Percentiles rank a stretch among this genome's conserved stretches.
Evolutionary conservation across 2,888 invertebrate genomes (phyloP).

Genomic region (Conistra vaccinii): DNA sequence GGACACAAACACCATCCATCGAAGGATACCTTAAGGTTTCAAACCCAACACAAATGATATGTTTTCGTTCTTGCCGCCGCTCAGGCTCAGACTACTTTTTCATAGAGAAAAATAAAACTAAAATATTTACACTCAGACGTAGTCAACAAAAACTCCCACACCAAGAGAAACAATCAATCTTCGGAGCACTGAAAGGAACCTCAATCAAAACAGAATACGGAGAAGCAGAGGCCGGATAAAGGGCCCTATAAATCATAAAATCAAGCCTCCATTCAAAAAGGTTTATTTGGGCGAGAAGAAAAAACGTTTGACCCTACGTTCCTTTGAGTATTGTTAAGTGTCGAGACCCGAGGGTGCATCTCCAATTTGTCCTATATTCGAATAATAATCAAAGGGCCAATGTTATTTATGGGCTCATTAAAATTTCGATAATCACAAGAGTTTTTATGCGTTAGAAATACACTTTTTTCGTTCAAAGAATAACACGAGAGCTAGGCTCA

Average conservation of each 20-base stretch:
- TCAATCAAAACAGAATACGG: slow-evolving; percentile 90
- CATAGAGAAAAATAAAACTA: slow-evolving; percentile 77
- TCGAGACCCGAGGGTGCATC: slow-evolving; percentile 82
- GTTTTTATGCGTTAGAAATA: slow-evolving; percentile 67
- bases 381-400: slow-evolving; percentile 84
- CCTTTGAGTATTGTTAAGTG: slow-evolving; percentile 80
- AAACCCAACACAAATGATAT: slow-evolving; percentile 55
- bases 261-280: slow-evolving; percentile 88
- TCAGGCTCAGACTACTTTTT: slow-evolving; percentile 68
- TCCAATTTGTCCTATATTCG: slow-evolving; percentile 87
- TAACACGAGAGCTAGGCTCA: slow-evolving; percentile 49
- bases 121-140: slow-evolving; percentile 86
- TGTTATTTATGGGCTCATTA: slow-evolving; percentile 88
- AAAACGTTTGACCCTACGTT: slow-evolving; percentile 84
- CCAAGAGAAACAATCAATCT: slow-evolving; percentile 89
- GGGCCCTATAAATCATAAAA: slow-evolving; percentile 90
- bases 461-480: slow-evolving; percentile 56
- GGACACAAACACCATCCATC: slow-evolving; percentile 35
- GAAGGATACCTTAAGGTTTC: slow-evolving; percentile 15
- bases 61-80: slow-evolving; percentile 64
- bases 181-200: slow-evolving; percentile 86
- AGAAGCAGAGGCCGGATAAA: slow-evolving; percentile 87
- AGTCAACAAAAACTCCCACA: slow-evolving; percentile 88
- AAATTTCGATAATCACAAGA: slow-evolving; percentile 85
- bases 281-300: slow-evolving; percentile 84